phyloP scores from a whole-genome alignment of 2,888 invertebrate genomes.

The Pogonocherus hispidulus region DNA sequence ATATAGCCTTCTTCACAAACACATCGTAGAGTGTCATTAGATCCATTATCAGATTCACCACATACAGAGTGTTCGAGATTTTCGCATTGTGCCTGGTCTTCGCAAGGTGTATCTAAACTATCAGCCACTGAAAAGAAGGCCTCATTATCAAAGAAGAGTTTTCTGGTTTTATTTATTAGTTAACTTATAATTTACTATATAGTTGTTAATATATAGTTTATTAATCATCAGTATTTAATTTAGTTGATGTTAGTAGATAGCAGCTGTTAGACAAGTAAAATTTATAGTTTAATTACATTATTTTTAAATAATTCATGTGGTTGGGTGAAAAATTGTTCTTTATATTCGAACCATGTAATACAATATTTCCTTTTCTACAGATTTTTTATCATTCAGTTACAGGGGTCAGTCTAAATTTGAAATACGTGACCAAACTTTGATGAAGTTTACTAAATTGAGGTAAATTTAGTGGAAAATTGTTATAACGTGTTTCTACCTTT shows the following conservation, averaged over 20 bases:
- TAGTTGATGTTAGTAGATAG: background rate
- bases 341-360: background rate
- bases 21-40: conserved; percentile 26
- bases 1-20: conserved; percentile 37
- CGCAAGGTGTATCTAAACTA: conserved; percentile 46
- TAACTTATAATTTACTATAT: no score
- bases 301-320: background rate
- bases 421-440: background rate
- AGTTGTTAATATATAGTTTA: no score
- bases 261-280: no score
- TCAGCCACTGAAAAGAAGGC: conserved; percentile 40
- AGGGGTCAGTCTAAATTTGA: conserved; percentile 3
- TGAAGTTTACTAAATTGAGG: background rate
- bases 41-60: background rate
- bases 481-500: background rate
- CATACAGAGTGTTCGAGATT: conserved; percentile 45
- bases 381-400: background rate
- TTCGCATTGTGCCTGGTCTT: conserved; percentile 49
- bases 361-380: background rate
- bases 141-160: background rate
- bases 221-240: no score
- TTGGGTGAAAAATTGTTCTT: background rate
- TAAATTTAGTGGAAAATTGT: background rate
- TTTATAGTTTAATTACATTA: no score
- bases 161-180: no score